phyloP scores from a whole-genome alignment of 2,888 invertebrate species.

The Perithous albicinctus region DNA sequence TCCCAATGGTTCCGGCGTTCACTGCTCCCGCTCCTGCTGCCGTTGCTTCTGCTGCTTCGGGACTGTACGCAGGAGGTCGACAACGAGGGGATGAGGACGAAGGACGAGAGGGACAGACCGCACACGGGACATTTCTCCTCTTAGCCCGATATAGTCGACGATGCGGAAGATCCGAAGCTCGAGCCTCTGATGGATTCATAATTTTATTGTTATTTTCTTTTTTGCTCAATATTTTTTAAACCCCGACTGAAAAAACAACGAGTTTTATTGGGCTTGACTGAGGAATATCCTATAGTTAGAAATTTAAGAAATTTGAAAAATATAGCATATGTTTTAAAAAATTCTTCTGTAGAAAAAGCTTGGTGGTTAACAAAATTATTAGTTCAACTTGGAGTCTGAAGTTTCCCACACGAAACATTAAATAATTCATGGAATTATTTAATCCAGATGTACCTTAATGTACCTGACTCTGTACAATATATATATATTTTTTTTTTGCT shows the following conservation, averaged over 20 bases:
- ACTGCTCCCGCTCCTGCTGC: constrained; percentile 45
- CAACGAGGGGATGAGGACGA: constrained; percentile 26
- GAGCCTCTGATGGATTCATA: constrained; percentile 15
- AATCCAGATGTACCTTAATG: too few species aligned
- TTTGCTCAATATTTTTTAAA: constrained; percentile 4
- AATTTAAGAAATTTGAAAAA: neutral
- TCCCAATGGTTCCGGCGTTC: constrained; percentile 76
- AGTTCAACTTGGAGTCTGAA: too few species aligned
- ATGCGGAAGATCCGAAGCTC: constrained; percentile 49
- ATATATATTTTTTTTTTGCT: too few species aligned
- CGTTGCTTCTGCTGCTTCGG: constrained; percentile 34
- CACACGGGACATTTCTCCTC: constrained; percentile 52
- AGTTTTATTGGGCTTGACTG: neutral
- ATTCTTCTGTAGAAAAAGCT: too few species aligned
- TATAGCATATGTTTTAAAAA: too few species aligned
- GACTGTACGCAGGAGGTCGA: constrained; percentile 18
- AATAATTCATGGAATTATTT: too few species aligned
- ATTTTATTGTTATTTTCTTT: neutral
- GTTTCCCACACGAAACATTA: too few species aligned
- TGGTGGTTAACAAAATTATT: too few species aligned
- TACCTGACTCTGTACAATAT: too few species aligned
- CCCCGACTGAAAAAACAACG: neutral
- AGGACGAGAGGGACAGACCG: constrained; percentile 46
- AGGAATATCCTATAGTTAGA: too few species aligned
- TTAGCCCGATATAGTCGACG: constrained; percentile 20